Conservation (phyloP, 2,888 invertebrate species). For the Heliconius aoede region DNA sequence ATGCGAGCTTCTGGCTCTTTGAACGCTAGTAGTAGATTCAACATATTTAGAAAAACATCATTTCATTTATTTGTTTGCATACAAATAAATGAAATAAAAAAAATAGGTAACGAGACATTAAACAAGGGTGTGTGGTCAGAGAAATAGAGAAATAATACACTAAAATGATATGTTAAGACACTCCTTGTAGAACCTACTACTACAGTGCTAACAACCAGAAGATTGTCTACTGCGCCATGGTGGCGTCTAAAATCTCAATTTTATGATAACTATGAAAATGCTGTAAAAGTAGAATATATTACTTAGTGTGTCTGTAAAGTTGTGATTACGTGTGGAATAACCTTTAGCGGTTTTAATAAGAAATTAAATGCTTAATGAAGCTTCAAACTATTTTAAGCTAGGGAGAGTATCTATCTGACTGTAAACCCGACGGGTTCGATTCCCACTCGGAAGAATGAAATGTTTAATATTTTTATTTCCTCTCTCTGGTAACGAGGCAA, state of each 20-base stretch:
- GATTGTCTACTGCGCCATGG: neutral
- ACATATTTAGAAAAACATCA: too few species aligned
- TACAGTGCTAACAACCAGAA: neutral
- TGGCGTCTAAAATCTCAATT: neutral
- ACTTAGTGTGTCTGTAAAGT: neutral
- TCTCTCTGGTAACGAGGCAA: neutral
- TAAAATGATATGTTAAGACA: too few species aligned
- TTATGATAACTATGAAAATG: neutral
- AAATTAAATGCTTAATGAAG: neutral
- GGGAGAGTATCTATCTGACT: neutral
- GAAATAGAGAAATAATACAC: too few species aligned
- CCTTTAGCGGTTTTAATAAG: neutral
- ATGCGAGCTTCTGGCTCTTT: neutral
- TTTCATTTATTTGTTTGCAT: too few species aligned
- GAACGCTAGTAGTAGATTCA: neutral
- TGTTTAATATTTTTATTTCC: neutral
- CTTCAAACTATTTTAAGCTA: neutral
- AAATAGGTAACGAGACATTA: too few species aligned
- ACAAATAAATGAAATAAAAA: too few species aligned
- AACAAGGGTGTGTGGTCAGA: too few species aligned
- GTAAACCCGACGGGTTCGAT: neutral
- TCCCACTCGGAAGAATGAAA: neutral
- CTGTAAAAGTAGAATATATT: conserved; percentile 15
- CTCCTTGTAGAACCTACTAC: neutral
- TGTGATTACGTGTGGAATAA: neutral